A percentile compares a stretch with the other conserved stretches of the same genome.
Evolutionary conservation across 2,113 vertebrate species (phyloP).

Genomic region (Laticauda laticaudata): DNA sequence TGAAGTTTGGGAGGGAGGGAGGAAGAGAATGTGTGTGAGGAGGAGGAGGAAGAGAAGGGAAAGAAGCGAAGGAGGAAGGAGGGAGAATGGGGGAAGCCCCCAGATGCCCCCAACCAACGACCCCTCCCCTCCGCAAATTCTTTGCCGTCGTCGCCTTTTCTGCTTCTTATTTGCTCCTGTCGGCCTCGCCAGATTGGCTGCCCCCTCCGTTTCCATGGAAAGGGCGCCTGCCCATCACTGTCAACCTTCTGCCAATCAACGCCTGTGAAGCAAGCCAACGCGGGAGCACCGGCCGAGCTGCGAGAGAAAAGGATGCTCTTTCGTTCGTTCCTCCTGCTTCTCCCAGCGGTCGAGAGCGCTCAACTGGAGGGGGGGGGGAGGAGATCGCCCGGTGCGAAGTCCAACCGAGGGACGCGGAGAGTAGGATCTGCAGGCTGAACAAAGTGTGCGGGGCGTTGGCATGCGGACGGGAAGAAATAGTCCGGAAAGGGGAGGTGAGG

Average conservation of each 20-base stretch:
- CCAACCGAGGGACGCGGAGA: too few relatives aligned
- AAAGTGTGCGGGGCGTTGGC: not conserved
- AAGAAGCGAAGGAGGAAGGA: not conserved
- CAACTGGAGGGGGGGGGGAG: slow-evolving; percentile 8
- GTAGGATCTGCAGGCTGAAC: not conserved
- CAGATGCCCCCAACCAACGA: not conserved
- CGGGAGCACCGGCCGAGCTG: not conserved
- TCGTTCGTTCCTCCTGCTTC: slow-evolving; percentile 74
- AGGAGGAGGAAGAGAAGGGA: not conserved
- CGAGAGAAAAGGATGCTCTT: not conserved
- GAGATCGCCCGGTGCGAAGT: not conserved
- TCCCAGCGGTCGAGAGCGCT: slow-evolving; percentile 75
- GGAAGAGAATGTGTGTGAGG: not conserved
- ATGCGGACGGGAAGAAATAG: not conserved
- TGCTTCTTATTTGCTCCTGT: slow-evolving; percentile 78
- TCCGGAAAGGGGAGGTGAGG: not conserved
- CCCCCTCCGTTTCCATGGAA: slow-evolving; percentile 80
- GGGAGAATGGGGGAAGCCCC: not conserved
- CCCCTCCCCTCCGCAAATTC: not conserved
- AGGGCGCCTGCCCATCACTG: slow-evolving; percentile 87
- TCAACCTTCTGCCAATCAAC: slow-evolving; percentile 87
- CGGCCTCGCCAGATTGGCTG: slow-evolving; percentile 65
- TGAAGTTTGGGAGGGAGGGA: not conserved
- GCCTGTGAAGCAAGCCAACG: slow-evolving; percentile 1
- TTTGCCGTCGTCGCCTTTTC: not conserved